Base-by-base conservation (phyloP, 2,797 vertebrate genomes). In the Huso huso region DNA sequence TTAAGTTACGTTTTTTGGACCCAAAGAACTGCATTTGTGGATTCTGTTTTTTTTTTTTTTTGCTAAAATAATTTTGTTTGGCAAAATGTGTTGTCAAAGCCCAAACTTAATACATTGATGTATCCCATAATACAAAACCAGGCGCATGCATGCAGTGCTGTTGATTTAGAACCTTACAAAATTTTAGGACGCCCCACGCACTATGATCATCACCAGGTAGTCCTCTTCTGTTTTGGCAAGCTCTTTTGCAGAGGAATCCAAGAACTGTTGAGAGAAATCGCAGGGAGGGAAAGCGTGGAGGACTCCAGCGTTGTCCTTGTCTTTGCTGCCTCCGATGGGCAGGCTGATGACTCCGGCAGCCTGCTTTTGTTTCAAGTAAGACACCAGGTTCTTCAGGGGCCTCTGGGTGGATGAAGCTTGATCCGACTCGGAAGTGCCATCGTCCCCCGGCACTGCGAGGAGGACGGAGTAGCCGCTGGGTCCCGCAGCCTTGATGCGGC, bases 281-380 rank as follows among this genome's bases (percentile, higher is more conserved):
- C 97, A 99, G 72, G 97, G 97, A 10, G 97, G 97, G 73, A 99
- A 99, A 79, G 97, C 96, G 78, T 99, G 97, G 85, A 99, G 94
- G 65, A 99, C 96, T 76, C 97, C 97, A 18, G 93, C 90, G 89
- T 93, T 94, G 90, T 99, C 96, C 87, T 98, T 99, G 93, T 99
- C 97, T 87, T 96, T 91, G 86, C 93, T 94, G 67, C 95, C 95
- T 76, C 97, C 96, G 37, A 99, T 94, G 7, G 97, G 97, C 72
- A 99, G 92, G 86, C 96, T 98, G 90, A 99, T 99, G 82, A 99
- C 97, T 70, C 97, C 97, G 48, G 96, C 97, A 18, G 97, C 97
- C 86, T 99, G 96, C 88, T 99, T 99, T 94, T 99, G 97, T 90
- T 98, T 99, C 91, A 99, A 91, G 80, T 99, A 99, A 76, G 96